Base-by-base conservation (phyloP, 2,797 vertebrate species). In the Diceros bicornis region DNA sequence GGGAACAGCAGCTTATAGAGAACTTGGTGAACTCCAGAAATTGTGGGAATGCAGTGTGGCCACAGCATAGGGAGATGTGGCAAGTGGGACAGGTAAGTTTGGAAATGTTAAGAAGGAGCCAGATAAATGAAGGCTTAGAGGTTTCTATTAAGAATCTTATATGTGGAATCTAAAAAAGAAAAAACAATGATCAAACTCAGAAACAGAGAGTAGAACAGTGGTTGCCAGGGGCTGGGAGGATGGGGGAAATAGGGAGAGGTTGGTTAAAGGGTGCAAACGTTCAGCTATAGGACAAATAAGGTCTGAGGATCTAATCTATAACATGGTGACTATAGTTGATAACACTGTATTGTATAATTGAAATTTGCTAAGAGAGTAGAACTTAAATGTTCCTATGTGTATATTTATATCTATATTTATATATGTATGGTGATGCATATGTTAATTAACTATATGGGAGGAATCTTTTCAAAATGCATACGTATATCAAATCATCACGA, bases 361-460 rank as follows among this genome's bases (percentile, higher is more conserved):
- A 66, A 91, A 88, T 59, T 59, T 66, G 14, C n/a, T 94, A 50
- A 84, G 32, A 57, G 34, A 89, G 32, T 59, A 59, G 59, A 75
- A 50, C 14, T 59, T 68, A 44, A 64, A 57, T 23, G 55, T 17
- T 59, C 12, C 9, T 5, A 34, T 64, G 8, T 62, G 29, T 29
- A 16, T 23, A 13, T 16, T 7, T 3, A 12, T 20, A 27, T 82
- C 4, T 34, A 12, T 34, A 2, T 75, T 1, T 21, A 55, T 21
- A 5, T 47, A 52, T 62, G 52, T 37, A 21, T 23, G 34, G 32
- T 50, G 57, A 61, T 32, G 20, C 25, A n/a, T 85, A 20, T 29
- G 23, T 64, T 78, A 69, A 62, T 50, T 95, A 68, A 84, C 29
- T 50, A 50, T 52, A 41, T 61, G 27, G 55, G 44, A 89, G 29